A percentile compares a stretch with the other conserved stretches of the same genome.
These are phyloP conservation scores for Oreochromis grahami DNA, from an alignment of 2,797 vertebrate species.

Conservation along the genomic window DNA sequence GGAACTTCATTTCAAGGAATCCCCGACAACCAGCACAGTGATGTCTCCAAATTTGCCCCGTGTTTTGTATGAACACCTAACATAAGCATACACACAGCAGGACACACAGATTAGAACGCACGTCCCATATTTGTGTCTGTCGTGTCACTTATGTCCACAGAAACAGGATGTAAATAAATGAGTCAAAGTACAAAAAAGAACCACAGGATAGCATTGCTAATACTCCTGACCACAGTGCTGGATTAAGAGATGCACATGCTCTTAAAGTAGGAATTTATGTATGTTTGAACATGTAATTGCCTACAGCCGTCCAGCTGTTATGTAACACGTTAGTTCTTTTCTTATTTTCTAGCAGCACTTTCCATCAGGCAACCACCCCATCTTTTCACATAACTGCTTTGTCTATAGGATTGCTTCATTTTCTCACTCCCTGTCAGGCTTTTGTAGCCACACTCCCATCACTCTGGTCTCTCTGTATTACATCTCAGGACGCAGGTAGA, in stretches of 20 bases:
- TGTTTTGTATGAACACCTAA: conserved; percentile 20
- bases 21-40: not conserved
- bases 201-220: not conserved
- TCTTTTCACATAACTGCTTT: not conserved
- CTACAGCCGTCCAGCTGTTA: conserved; percentile 19
- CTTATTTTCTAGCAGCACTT: not conserved
- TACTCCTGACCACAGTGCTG: not conserved
- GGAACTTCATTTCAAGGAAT: conserved; percentile 13
- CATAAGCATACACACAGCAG: not conserved
- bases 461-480: not conserved
- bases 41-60: conserved; percentile 28
- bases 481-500: conserved; percentile 1
- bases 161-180: conserved; percentile 28
- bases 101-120: not conserved
- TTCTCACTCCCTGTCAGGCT: conserved; percentile 1
- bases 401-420: not conserved
- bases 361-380: not conserved
- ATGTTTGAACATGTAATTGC: not conserved
- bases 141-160: not conserved
- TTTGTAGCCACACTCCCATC: conserved; percentile 4
- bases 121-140: not conserved
- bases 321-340: conserved; percentile 13
- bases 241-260: not conserved
- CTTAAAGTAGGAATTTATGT: not conserved
- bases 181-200: not conserved